Evolutionary conservation across 2,113 vertebrate species (phyloP).

Genomic region (Sebastes fasciatus): DNA sequence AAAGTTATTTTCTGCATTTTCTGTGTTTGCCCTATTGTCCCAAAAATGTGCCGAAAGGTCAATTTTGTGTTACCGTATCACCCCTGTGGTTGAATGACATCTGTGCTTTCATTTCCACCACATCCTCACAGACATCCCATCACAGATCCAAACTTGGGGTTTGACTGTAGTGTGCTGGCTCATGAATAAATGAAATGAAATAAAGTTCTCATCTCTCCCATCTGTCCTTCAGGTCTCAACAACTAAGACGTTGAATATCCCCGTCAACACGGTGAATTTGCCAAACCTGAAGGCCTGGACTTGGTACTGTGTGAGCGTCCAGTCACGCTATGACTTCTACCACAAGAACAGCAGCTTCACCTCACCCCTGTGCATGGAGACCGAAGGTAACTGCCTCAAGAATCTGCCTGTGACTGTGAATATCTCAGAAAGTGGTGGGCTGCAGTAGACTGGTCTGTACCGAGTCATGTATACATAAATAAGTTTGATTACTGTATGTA

Average conservation of each 20-base stretch:
- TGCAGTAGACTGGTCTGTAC: background rate
- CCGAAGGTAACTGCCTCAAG: conserved; percentile 61
- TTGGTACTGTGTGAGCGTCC: conserved; percentile 75
- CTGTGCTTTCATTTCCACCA: background rate
- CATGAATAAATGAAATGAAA: background rate
- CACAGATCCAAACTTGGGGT: background rate
- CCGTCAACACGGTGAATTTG: conserved; percentile 56
- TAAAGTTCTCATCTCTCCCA: background rate
- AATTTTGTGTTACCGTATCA: too few species aligned
- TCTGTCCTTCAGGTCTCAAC: conserved; percentile 4
- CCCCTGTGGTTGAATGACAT: background rate
- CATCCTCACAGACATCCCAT: background rate
- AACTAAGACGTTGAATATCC: background rate
- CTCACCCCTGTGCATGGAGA: conserved; percentile 58
- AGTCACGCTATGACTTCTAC: conserved; percentile 58
- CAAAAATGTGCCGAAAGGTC: too few species aligned
- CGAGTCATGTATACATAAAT: background rate
- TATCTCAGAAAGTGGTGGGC: background rate
- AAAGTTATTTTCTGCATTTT: too few species aligned
- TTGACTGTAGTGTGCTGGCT: background rate
- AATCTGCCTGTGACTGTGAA: background rate
- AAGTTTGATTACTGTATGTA: too few species aligned
- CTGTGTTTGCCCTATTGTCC: too few species aligned
- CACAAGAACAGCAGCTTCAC: conserved; percentile 73
- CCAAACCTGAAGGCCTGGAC: conserved; percentile 67